Conservation (phyloP, 2,113 vertebrate genomes). For the Sapayoa aenigma region DNA sequence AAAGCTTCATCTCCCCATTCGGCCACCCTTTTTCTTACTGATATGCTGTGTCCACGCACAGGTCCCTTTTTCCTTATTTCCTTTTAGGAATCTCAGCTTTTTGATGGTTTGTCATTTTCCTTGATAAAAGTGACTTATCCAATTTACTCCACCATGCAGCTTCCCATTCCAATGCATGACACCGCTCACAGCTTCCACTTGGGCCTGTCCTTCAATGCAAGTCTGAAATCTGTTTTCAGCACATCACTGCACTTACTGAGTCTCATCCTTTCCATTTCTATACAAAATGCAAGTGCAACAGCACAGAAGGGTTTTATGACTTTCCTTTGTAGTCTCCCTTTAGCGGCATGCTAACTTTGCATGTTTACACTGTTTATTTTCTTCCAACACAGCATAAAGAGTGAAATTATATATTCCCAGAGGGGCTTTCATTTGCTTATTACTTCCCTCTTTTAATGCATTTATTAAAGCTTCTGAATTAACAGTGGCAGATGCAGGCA, state of each 20-base stretch:
- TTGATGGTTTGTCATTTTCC: not conserved
- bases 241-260: not conserved
- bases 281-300: not conserved
- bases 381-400: slow-evolving; percentile 10
- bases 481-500: slow-evolving; percentile 40
- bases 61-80: not conserved
- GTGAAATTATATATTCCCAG: slow-evolving; percentile 37
- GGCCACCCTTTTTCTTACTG: not conserved
- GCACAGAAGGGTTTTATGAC: not conserved
- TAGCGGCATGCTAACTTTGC: not conserved
- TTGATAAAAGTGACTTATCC: not conserved
- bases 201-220: rapidly evolving
- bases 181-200: not conserved
- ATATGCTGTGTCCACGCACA: not conserved
- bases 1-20: not conserved
- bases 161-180: not conserved
- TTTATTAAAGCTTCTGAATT: slow-evolving; percentile 55
- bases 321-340: slow-evolving; percentile 2
- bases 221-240: not conserved
- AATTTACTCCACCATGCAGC: too few species aligned
- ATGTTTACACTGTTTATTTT: slow-evolving; percentile 5
- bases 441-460: slow-evolving; percentile 39
- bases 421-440: slow-evolving; percentile 32
- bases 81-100: not conserved
- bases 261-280: not conserved